Evolutionary conservation across 1,140 invertebrate species (phyloP), one percentile per base, ranked within the genome.

Genomic region (Oedothorax gibbosus): DNA sequence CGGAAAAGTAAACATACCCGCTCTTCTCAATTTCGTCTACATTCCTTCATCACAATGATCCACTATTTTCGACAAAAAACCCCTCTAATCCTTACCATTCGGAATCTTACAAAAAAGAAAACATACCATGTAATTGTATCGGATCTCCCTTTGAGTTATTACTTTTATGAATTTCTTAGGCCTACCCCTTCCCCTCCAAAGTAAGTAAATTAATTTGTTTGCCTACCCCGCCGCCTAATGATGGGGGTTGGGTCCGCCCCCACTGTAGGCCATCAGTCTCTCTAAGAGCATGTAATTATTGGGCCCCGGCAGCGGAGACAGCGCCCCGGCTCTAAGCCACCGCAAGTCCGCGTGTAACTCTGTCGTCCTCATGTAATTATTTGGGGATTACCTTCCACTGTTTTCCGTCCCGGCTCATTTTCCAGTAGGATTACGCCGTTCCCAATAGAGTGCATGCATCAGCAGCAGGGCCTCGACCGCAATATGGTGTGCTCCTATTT

Each of bases 241-340:
- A 18, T 57, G 69, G 80, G 62, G 81, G 81, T 62, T 64, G 81
- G 69, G 53, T 56, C 80, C 69, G 68, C 49, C 49, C 80, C 66
- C 73, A 65, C 71, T 64, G 64, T 84, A 64, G 81, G 68, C 81
- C 81, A 84, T 75, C 81, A 84, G 81, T 76, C 72, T 57, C 72
- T 76, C 81, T 84, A 84, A 84, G 81, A 84, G 81, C 72, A 84
- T 85, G 83, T 85, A 85, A 85, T 85, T 85, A 84, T 76, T 84
- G 72, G 65, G 81, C 57, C 81, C 35, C 20, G 65, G 35, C 20
- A 15, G 49, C 64, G 20, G 64, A 53, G n/a, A 20, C 72, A 35
- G 64, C 64, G 73, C 64, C 83, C 75, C 83, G 54, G 49, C 64
- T 57, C 83, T 85, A 85, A 85, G 83, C 83, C 83, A 85, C 83